Base-by-base conservation (phyloP, 2,888 invertebrate species). In the Plebejus argus region DNA sequence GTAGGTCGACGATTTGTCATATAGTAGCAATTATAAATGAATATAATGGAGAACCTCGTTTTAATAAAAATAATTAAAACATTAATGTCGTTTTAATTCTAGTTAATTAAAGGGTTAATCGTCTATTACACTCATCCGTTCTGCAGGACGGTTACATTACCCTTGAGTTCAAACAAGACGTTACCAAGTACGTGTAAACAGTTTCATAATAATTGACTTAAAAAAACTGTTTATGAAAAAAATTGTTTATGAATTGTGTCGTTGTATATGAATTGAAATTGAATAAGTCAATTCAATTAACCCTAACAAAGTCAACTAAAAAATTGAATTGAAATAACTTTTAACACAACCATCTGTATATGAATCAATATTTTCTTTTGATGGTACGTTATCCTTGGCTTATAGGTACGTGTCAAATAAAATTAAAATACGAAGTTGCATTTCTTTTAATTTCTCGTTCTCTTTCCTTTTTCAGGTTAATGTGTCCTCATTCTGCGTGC, bases 1-100 rank as follows among this genome's bases (percentile, higher is more conserved):
- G 15, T 18, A 53, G 53, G 18, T 53, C 18, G 53, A 18, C 15
- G 18, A 18, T 18, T 18, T 18, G 53, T 53, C 3, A 6, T 18
- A 15, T 15, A 28, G 28, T 28, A 6, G 66, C 28, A 28, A 66
- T 66, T 66, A 66, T 66, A 10, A 66, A 66, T 66, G 5, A 66
- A 28, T 33, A 18, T 53, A n/a, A n/a, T n/a, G 18, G 53, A 53
- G 53, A 53, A 66, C 66, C 15, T 12, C 23, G 23, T 66, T 66
- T 66, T 18, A 66, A 66, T 66, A 18, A 28, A 33, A 28, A 23
- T 66, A 33, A 66, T 66, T 28, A 66, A 66, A 66, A 28, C 15
- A 66, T 66, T 28, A 66, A 66, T 15, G 28, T 20, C 7, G 66
- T 28, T 66, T 66, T 66, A 66, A 66, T 66, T 66, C 28, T 66